Evolutionary conservation across 2,888 invertebrate species (phyloP), one percentile per base, ranked within the genome.

Genomic region (Pyrrhia umbra): DNA sequence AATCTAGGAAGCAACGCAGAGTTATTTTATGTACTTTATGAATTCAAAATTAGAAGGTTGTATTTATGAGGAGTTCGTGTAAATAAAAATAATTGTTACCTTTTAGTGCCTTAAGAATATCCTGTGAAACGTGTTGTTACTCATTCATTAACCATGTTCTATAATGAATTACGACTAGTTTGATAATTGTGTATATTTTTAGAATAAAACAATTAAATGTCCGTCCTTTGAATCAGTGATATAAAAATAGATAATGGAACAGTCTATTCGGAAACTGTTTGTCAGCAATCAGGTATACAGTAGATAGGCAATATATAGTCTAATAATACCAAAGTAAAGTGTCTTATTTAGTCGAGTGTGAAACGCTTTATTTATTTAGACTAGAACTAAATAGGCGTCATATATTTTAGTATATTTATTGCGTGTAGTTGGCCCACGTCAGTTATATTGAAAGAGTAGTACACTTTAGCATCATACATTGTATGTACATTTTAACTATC

Each of bases 361-460:
- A 93, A 93, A 94, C 94, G 94, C 93, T 94, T 93, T 93, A 93
- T 94, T 92, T 92, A 92, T 92, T 87, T 87, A 88, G 77, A 76
- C 71, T 86, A 84, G 56, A 60, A 51, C 70, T 54, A 68, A 69
- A 63, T 68, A 74, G 46, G 64, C 69, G 55, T 58, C 61, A 68
- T 73, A 77, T 70, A 76, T 76, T 62, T 75, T 78, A 80, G 63
- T 78, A 69, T 75, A 75, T 71, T 74, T 73, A 66, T 73, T 68
- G 16, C 20, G 9, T 58, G 39, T 49, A 45, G 27, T 47, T 27
- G 42, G 39, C 50, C 42, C 47, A 37, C 39, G 43, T 25, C 18
- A 30, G n/a, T 18, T 49, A 20, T 27, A 59, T 55, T 40, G 6
- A 20, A 23, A 37, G 37, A 16, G 10, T 16, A 21, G n/a, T 18